Conservation (phyloP, 2,888 invertebrate genomes). For the Trachelus tabidus region DNA sequence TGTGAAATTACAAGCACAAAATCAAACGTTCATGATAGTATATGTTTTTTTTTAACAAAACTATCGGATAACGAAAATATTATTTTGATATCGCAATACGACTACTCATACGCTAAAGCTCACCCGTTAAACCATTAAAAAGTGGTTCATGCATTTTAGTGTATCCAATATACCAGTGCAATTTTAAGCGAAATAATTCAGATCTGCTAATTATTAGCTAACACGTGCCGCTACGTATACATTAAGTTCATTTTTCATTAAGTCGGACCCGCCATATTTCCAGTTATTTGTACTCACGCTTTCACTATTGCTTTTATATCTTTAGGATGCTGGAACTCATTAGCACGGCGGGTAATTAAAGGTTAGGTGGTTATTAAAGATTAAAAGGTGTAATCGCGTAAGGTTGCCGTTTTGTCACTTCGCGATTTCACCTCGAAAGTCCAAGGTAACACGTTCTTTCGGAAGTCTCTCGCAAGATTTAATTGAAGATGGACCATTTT, state of each 20-base stretch:
- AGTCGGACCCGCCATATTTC: background rate
- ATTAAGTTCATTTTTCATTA: background rate
- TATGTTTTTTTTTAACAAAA: background rate
- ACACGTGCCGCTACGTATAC: background rate
- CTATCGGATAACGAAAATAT: background rate
- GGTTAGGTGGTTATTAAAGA: background rate
- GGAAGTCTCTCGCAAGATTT: background rate
- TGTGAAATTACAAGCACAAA: background rate
- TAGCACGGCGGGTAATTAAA: background rate
- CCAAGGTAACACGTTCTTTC: background rate
- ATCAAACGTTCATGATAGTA: background rate
- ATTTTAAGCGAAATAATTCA: background rate
- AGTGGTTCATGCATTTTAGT: background rate
- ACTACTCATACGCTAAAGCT: background rate
- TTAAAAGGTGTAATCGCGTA: background rate
- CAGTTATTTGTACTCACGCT: constrained; percentile 3
- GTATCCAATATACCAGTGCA: background rate
- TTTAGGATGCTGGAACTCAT: background rate
- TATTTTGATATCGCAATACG: background rate
- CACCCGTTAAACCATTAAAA: background rate
- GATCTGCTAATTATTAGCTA: background rate
- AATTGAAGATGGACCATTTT: background rate
- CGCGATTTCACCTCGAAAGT: background rate
- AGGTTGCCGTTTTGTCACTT: background rate
- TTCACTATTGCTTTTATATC: background rate